Evolutionary conservation across 2,113 vertebrate genomes (phyloP).

Genomic region (Neoarius graeffei): DNA sequence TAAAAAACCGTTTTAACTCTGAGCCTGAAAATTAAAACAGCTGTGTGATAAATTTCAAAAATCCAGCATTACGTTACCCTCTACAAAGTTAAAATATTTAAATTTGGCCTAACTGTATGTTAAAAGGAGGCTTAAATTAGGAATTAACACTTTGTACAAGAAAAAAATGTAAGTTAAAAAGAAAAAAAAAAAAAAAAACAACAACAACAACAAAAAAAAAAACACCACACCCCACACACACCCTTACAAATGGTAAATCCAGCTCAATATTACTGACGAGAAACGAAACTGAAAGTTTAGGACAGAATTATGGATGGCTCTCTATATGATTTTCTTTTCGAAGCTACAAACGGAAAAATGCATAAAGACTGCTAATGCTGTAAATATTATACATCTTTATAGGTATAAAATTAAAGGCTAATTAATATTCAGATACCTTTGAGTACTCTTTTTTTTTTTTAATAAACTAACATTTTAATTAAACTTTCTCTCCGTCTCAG

Average conservation of each 20-base stretch:
- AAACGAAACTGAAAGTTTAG: neutral
- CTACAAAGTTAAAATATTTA: neutral
- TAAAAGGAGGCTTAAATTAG: neutral
- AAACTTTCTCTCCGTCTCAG: too few relatives aligned
- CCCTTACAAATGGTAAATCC: neutral
- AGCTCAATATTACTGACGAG: neutral
- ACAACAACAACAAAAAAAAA: too few relatives aligned
- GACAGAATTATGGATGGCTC: neutral
- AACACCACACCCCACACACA: too few relatives aligned
- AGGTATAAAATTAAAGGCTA: too few relatives aligned
- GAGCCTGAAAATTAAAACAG: neutral
- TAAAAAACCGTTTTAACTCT: neutral
- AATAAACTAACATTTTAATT: too few relatives aligned
- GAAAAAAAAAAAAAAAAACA: too few relatives aligned
- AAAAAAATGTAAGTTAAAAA: too few relatives aligned
- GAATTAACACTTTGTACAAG: neutral
- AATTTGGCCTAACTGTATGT: neutral
- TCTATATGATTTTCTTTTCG: neutral
- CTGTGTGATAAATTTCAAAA: neutral
- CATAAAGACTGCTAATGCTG: neutral
- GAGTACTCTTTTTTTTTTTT: too few relatives aligned
- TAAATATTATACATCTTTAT: neutral
- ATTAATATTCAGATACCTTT: too few relatives aligned
- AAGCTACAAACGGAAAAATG: neutral
- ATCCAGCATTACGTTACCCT: neutral